Conservation (phyloP, 64 coral and sea anemone genomes). For the Stichodactyla helianthus region DNA sequence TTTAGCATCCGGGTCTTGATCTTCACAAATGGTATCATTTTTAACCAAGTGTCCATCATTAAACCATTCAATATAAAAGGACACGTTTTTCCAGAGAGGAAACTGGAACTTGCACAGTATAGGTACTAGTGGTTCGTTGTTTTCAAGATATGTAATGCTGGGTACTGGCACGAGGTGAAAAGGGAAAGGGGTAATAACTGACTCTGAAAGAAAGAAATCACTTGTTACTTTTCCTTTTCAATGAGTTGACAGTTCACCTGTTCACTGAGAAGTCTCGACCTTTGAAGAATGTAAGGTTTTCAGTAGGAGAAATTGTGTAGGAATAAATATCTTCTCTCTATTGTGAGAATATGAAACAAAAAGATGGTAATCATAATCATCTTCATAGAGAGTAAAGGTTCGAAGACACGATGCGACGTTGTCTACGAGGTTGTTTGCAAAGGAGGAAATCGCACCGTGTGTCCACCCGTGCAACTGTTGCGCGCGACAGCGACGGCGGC, state of each 20-base stretch:
- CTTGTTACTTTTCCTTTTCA: no score
- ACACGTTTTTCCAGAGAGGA: slow-evolving; percentile 45
- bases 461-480: no score
- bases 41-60: not conserved
- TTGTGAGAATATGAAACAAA: no score
- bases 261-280: no score
- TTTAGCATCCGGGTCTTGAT: not conserved
- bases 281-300: not conserved
- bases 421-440: no score
- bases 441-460: no score
- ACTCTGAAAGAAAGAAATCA: not conserved
- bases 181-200: slow-evolving; percentile 7
- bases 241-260: not conserved
- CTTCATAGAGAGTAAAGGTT: no score
- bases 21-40: not conserved
- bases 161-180: slow-evolving; percentile 15
- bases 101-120: slow-evolving; percentile 20
- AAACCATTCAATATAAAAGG: slow-evolving; percentile 40
- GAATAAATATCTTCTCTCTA: not conserved
- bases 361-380: no score
- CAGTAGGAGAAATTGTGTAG: not conserved
- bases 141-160: not conserved
- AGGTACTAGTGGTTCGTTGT: not conserved
- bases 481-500: no score
- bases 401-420: no score